A percentile compares a stretch with the other conserved stretches of the same genome.
phyloP scores from a whole-genome alignment of 2,113 vertebrate genomes.

The Vulpes ferrilata region DNA sequence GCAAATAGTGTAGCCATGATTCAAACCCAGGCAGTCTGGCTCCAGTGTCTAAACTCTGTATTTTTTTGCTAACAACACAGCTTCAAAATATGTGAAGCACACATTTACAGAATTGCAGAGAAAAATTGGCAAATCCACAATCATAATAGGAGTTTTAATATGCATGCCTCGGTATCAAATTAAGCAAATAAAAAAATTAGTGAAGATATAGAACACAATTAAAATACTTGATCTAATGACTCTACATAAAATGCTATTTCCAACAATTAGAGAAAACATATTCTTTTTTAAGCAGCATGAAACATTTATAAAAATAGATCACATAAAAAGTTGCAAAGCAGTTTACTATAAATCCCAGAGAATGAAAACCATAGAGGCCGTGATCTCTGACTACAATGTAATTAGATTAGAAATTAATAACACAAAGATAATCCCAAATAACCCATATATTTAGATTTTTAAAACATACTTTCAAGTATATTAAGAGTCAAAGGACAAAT shows the following conservation, averaged over 20 bases:
- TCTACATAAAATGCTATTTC: constrained; percentile 66
- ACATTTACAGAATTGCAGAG: constrained; percentile 60
- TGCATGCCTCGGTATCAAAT: constrained; percentile 73
- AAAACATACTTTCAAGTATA: constrained; percentile 38
- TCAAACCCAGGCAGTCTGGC: neutral
- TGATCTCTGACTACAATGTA: constrained; percentile 51
- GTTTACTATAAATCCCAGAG: constrained; percentile 51
- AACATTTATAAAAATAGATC: constrained; percentile 74
- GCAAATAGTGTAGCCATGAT: neutral
- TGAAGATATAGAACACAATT: constrained; percentile 79
- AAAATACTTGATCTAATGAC: constrained; percentile 74
- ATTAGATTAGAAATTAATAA: constrained; percentile 74
- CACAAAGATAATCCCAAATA: constrained; percentile 55
- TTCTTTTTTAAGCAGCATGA: constrained; percentile 64
- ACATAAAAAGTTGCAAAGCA: constrained; percentile 60
- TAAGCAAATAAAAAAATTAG: constrained; percentile 81
- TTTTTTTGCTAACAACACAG: constrained; percentile 26
- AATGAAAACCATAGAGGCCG: constrained; percentile 48
- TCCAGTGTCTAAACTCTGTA: neutral
- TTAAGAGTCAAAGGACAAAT: constrained; percentile 59
- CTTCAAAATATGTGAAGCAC: constrained; percentile 60
- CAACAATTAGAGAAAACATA: constrained; percentile 66
- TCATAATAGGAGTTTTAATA: constrained; percentile 74
- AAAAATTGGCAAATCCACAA: constrained; percentile 69
- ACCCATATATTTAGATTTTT: constrained; percentile 3